These are phyloP conservation scores for Helicorthomorpha holstii DNA, from an alignment of 1,140 invertebrate genomes.

Conservation along the genomic window DNA sequence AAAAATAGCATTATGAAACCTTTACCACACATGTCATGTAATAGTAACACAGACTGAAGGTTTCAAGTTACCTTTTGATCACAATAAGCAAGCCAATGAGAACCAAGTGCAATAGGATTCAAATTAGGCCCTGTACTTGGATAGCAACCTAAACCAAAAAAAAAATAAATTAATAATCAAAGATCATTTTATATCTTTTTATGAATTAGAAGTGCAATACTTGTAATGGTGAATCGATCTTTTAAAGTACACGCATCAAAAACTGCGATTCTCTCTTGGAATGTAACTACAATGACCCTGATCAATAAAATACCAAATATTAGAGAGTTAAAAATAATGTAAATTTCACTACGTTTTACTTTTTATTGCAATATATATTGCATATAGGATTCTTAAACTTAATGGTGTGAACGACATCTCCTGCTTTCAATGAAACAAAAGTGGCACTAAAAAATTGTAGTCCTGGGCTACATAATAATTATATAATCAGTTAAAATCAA, in stretches of 20 bases:
- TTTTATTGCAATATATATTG: slow-evolving; percentile 62
- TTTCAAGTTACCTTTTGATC: slow-evolving; percentile 53
- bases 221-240: slow-evolving; percentile 67
- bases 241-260: slow-evolving; percentile 77
- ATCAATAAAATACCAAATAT: slow-evolving; percentile 2
- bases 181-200: neutral
- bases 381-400: slow-evolving; percentile 81
- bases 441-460: slow-evolving; percentile 70
- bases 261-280: slow-evolving; percentile 73
- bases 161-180: slow-evolving; percentile 1
- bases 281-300: slow-evolving; percentile 57
- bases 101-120: slow-evolving; percentile 78
- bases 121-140: slow-evolving; percentile 59
- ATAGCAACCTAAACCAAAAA: slow-evolving; percentile 42
- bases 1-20: no score
- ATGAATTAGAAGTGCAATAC: slow-evolving; percentile 21
- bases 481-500: slow-evolving; percentile 6
- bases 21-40: no score
- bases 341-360: slow-evolving; percentile 17
- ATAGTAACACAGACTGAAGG: no score
- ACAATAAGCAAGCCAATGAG: slow-evolving; percentile 48
- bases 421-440: slow-evolving; percentile 74
- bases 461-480: slow-evolving; percentile 38
- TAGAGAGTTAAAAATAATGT: neutral
- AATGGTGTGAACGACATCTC: slow-evolving; percentile 63